These are phyloP conservation scores for Phalacrocorax pelagicus DNA, from an alignment of 2,113 vertebrate genomes.

Conservation along the genomic window DNA sequence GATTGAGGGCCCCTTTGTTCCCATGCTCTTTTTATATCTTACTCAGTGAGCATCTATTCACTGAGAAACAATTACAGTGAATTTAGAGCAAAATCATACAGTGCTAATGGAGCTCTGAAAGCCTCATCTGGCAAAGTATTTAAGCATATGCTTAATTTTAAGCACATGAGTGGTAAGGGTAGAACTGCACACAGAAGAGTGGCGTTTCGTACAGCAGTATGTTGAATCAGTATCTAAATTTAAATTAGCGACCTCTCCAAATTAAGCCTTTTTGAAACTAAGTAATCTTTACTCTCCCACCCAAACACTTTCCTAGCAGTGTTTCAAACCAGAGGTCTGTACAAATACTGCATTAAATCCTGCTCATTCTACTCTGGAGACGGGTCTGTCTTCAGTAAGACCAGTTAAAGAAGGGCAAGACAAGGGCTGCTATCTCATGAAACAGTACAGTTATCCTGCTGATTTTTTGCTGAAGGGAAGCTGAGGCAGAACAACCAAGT, in stretches of 20 bases:
- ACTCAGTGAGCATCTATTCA: constrained; percentile 58
- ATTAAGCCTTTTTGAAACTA: neutral
- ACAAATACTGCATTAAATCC: neutral
- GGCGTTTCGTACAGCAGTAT: neutral
- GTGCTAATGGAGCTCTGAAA: constrained; percentile 39
- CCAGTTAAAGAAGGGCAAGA: constrained; percentile 14
- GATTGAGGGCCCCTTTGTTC: constrained; percentile 61
- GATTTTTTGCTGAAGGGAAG: neutral
- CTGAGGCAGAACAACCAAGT: neutral
- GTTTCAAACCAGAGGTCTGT: neutral
- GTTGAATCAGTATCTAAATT: neutral
- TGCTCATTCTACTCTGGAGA: neutral
- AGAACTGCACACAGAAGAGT: neutral
- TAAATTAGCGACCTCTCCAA: neutral
- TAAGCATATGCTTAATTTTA: constrained; percentile 57
- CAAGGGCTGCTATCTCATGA: neutral
- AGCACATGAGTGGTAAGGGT: constrained; percentile 20
- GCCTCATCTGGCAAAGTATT: constrained; percentile 38
- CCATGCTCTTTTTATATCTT: constrained; percentile 59
- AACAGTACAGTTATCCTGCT: neutral
- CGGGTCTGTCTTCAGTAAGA: neutral
- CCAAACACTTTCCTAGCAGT: neutral
- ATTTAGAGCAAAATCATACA: constrained; percentile 64
- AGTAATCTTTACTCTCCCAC: neutral
- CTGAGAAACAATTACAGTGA: constrained; percentile 56